Evolutionary conservation across 2,888 invertebrate genomes (phyloP).

Genomic region (Tachina grossa): DNA sequence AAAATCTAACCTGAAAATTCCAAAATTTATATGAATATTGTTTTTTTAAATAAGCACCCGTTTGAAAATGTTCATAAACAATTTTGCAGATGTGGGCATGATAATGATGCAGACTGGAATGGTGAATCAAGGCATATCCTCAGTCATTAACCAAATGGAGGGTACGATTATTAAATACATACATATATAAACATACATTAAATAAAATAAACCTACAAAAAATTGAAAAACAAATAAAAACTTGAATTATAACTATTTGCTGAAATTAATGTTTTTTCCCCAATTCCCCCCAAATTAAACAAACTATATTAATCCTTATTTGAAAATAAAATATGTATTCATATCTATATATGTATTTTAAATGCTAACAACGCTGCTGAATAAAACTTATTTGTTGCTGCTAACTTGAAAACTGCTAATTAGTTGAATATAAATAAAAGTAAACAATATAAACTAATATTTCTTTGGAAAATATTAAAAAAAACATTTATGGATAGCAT

Average conservation of each 20-base stretch:
- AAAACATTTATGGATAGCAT: background rate
- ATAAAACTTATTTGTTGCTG: constrained; percentile 77
- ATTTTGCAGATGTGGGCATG: constrained; percentile 94
- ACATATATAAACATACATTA: constrained; percentile 23
- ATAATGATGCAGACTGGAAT: constrained; percentile 98
- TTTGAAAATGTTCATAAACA: constrained; percentile 75
- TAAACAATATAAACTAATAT: constrained; percentile 33
- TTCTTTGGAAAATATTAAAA: constrained; percentile 17
- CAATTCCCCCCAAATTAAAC: constrained; percentile 42
- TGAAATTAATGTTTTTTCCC: constrained; percentile 30
- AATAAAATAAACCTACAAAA: constrained; percentile 41
- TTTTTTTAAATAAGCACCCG: constrained; percentile 56
- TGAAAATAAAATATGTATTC: constrained; percentile 42
- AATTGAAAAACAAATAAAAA: constrained; percentile 41
- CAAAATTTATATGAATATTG: constrained; percentile 15
- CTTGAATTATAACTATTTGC: constrained; percentile 64
- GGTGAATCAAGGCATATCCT: constrained; percentile 95
- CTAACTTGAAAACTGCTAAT: constrained; percentile 72
- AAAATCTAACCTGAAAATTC: constrained; percentile 46
- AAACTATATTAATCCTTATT: constrained; percentile 72
- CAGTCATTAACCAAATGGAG: constrained; percentile 86
- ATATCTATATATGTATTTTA: constrained; percentile 60
- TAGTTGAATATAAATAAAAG: constrained; percentile 51
- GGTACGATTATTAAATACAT: constrained; percentile 85
- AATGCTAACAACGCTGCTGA: constrained; percentile 71